These are phyloP conservation scores for Dryobotodes eremita DNA, from an alignment of 2,888 invertebrate genomes.

Conservation along the genomic window DNA sequence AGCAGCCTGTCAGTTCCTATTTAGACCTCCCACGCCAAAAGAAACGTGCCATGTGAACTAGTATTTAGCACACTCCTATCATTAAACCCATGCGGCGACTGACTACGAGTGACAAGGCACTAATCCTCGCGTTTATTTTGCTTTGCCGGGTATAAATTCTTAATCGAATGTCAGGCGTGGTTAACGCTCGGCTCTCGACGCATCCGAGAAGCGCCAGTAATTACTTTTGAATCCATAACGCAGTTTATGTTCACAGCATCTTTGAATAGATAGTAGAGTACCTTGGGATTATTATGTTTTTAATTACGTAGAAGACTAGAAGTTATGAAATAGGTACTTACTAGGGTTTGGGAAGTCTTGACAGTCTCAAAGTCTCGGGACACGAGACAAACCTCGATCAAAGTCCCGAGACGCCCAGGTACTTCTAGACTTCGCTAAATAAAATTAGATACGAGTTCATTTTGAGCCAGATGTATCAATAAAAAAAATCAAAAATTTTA, in stretches of 20 bases:
- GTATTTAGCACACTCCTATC: constrained; percentile 9
- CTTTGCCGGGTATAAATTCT: constrained; percentile 46
- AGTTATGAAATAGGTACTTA: background rate
- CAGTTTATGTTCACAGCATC: background rate
- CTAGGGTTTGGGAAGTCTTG: too few relatives aligned
- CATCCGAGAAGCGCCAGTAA: constrained; percentile 38
- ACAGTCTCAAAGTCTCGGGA: too few relatives aligned
- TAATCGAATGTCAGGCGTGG: constrained; percentile 57
- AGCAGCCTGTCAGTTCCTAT: background rate
- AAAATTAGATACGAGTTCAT: too few relatives aligned
- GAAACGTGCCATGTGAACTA: background rate
- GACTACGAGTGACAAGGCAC: constrained; percentile 16
- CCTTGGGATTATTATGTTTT: background rate
- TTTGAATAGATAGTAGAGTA: background rate
- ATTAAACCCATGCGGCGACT: constrained; percentile 14
- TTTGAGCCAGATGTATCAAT: too few relatives aligned
- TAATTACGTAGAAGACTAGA: too few relatives aligned
- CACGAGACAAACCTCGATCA: too few relatives aligned
- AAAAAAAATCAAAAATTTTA: too few relatives aligned
- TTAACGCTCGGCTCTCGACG: constrained; percentile 38
- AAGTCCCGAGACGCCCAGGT: too few relatives aligned
- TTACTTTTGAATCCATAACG: constrained; percentile 37
- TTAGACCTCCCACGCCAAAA: constrained; percentile 3
- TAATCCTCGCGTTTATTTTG: constrained; percentile 40
- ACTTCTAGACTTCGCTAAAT: too few relatives aligned